Conservation (phyloP, 2,113 vertebrate genomes). For the Urocynchramus pylzowi region DNA sequence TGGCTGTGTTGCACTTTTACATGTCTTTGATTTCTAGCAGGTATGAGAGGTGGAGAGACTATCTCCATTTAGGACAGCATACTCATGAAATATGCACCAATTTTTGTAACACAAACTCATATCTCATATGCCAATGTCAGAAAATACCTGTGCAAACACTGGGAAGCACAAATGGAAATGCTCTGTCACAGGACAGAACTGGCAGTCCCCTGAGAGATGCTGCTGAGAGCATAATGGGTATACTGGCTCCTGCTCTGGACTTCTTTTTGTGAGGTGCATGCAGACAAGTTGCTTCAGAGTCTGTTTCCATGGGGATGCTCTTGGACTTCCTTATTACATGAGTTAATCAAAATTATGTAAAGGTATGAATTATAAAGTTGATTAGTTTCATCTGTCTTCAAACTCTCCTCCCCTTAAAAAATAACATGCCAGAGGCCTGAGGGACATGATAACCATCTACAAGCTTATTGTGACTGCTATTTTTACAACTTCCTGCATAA, state of each 20-base stretch:
- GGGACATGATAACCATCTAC: background rate
- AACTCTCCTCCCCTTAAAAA: background rate
- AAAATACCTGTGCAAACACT: background rate
- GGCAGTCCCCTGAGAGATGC: background rate
- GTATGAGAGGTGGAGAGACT: background rate
- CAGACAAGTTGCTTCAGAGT: background rate
- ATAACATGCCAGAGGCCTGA: background rate
- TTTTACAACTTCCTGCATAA: background rate
- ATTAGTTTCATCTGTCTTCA: background rate
- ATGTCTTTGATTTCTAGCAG: background rate
- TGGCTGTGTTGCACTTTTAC: background rate
- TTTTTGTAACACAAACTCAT: background rate
- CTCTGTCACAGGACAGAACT: background rate
- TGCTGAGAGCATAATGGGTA: background rate
- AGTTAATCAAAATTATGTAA: constrained; percentile 7
- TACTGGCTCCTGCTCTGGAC: background rate
- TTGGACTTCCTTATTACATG: background rate
- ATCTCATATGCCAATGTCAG: background rate
- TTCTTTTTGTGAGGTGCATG: background rate
- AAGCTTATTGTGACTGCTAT: background rate
- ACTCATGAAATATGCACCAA: background rate
- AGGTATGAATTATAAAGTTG: constrained; percentile 2
- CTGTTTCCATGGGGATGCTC: background rate
- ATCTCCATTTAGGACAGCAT: background rate
- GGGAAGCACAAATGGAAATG: background rate